Evolutionary conservation across 2,888 invertebrate species (phyloP), one percentile per base, ranked within the genome.

Genomic region (Acrocera orbiculus): DNA sequence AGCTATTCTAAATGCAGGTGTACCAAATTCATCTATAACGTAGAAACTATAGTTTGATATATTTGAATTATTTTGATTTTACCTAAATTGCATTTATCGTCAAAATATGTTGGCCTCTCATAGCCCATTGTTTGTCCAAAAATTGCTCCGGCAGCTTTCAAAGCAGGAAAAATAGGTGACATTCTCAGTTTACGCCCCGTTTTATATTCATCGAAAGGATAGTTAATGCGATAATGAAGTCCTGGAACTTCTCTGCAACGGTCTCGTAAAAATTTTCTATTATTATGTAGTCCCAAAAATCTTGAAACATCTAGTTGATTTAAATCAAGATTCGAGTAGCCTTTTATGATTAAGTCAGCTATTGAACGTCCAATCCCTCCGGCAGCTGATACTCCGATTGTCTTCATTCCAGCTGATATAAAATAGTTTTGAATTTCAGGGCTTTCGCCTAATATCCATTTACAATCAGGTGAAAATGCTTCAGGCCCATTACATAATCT

Each of bases 91-190:
- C 62, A 58, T 10, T 61, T 54, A 16, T 62, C 60, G 47, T 85
- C 78, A 53, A 93, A 96, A 75, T 85, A 95, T 22, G 82, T 73
- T 0, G 95, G 92, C 40, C 95, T 65, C 57, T 96, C 96, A 55
- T 95, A 96, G 0, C 95, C 95, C 90, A 95, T 95, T 17, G 87
- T 85, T 57, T 95, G 93, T 0, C 90, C 89, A 54, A 96, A 96
- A 5, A 90, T 81, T 1, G 90, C 96, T 0, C 93, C 93, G 8
- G 80, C 82, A 52, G 85, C 85, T 42, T 81, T 70, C 11, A 95
- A 62, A 38, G 86, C 80, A 1, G 92, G 86, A 63, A 90, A 93
- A 41, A 96, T 83, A 0, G 95, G 93, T 0, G 93, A 93, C 70
- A 89, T 82, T 32, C 96, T 67, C 11, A 96, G 62, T 56, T 90